A percentile compares a stretch with the other conserved stretches of the same genome.
Evolutionary conservation across 2,113 vertebrate species (phyloP).

Genomic region (Pavo muticus): DNA sequence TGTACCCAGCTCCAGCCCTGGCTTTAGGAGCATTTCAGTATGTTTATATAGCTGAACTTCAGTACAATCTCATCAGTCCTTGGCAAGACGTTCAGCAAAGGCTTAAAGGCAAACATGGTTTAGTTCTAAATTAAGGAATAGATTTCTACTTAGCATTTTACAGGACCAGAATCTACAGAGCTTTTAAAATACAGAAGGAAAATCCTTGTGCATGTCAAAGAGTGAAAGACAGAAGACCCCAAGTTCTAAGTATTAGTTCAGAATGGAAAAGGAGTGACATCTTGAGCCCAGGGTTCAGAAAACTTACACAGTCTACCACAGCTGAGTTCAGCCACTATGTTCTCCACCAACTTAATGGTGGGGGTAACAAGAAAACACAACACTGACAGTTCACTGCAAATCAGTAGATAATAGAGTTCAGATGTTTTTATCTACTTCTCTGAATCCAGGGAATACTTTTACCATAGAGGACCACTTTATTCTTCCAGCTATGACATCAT

Average conservation of each 20-base stretch:
- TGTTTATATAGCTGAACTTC: not conserved
- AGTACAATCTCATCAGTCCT: not conserved
- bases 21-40: not conserved
- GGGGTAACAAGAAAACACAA: not conserved
- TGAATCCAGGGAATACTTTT: not conserved
- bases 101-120: not conserved
- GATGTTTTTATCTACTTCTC: not conserved
- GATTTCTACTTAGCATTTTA: not conserved
- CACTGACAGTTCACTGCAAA: accelerated
- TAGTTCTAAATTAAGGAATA: not conserved
- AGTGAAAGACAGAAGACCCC: accelerated
- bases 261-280: not conserved
- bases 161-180: not conserved
- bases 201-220: accelerated
- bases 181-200: not conserved
- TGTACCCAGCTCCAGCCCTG: not conserved
- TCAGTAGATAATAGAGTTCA: not conserved
- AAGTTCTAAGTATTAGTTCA: not conserved
- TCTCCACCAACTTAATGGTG: not conserved
- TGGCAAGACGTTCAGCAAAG: not conserved
- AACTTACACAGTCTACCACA: not conserved
- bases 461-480: not conserved
- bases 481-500: not conserved
- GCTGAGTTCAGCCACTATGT: not conserved
- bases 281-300: not conserved